These are phyloP conservation scores for Bellardia pandia DNA, from an alignment of 2,888 invertebrate species.

Conservation along the genomic window DNA sequence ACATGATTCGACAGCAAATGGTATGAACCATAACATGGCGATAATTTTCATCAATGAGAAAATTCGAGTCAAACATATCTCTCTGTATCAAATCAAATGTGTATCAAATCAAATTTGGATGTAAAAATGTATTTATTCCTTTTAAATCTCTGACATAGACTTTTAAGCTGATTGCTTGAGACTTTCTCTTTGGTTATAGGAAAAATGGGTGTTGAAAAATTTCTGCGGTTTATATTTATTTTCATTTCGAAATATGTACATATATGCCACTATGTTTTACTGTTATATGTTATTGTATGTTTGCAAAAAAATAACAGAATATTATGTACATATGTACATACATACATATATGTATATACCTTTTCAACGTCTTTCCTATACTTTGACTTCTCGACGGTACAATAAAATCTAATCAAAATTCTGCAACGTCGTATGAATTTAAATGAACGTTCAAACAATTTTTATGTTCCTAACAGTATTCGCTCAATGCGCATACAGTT, in stretches of 20 bases:
- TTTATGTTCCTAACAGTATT: not conserved
- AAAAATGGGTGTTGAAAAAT: slow-evolving; percentile 64
- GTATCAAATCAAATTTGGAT: too few species aligned
- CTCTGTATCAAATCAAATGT: too few species aligned
- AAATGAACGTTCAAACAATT: slow-evolving; percentile 43
- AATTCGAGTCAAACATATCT: too few species aligned
- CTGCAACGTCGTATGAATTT: slow-evolving; percentile 70
- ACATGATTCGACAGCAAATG: too few species aligned
- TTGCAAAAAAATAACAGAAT: not conserved
- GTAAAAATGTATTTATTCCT: not conserved
- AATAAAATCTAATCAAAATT: slow-evolving; percentile 72
- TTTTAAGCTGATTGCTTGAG: slow-evolving; percentile 37
- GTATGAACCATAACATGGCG: too few species aligned
- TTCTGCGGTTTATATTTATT: slow-evolving; percentile 43
- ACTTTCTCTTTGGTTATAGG: slow-evolving; percentile 23
- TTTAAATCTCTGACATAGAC: slow-evolving; percentile 6
- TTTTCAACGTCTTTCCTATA: slow-evolving; percentile 37
- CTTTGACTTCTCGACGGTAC: slow-evolving; percentile 41
- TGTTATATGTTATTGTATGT: slow-evolving; percentile 34
- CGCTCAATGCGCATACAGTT: not conserved
- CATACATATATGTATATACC: not conserved
- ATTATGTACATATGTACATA: too few species aligned
- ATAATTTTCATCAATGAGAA: too few species aligned
- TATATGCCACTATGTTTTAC: slow-evolving; percentile 9
- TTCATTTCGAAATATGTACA: not conserved